Percentiles rank a stretch among this genome's conserved stretches.
phyloP scores from a whole-genome alignment of 2,888 invertebrate genomes.

The Tortricodes alternella region DNA sequence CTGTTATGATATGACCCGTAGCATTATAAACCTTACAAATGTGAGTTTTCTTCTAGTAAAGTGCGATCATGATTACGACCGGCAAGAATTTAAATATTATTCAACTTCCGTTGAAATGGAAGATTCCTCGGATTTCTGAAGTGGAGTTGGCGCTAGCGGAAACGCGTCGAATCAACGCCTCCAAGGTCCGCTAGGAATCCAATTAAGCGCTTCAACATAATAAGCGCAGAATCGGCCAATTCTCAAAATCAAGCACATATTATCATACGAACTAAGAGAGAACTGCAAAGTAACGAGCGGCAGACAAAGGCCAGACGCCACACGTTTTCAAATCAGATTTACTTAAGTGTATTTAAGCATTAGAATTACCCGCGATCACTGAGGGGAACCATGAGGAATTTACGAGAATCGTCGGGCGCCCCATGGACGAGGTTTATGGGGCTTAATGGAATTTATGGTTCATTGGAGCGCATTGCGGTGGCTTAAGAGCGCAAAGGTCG shows the following conservation, averaged over 20 bases:
- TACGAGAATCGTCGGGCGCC: conserved; percentile 44
- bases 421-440: conserved; percentile 57
- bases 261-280: background rate
- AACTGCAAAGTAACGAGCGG: too few species aligned
- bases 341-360: conserved; percentile 44
- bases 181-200: conserved; percentile 15
- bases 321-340: conserved; percentile 9
- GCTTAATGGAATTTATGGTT: conserved; percentile 52
- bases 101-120: background rate
- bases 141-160: background rate
- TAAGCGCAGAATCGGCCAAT: background rate
- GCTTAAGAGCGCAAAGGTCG: conserved; percentile 30
- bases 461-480: conserved; percentile 46
- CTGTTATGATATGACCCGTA: too few species aligned
- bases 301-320: background rate
- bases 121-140: conserved; percentile 1
- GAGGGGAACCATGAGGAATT: conserved; percentile 39
- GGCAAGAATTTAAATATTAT: background rate
- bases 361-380: conserved; percentile 40
- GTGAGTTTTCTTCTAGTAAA: too few species aligned
- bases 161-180: conserved; percentile 8
- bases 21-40: too few species aligned
- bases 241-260: background rate
- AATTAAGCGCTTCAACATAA: too few species aligned
- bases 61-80: too few species aligned